Evolutionary conservation across 2,113 vertebrate genomes (phyloP), one percentile per base, ranked within the genome.

Genomic region (Cathartes aura): DNA sequence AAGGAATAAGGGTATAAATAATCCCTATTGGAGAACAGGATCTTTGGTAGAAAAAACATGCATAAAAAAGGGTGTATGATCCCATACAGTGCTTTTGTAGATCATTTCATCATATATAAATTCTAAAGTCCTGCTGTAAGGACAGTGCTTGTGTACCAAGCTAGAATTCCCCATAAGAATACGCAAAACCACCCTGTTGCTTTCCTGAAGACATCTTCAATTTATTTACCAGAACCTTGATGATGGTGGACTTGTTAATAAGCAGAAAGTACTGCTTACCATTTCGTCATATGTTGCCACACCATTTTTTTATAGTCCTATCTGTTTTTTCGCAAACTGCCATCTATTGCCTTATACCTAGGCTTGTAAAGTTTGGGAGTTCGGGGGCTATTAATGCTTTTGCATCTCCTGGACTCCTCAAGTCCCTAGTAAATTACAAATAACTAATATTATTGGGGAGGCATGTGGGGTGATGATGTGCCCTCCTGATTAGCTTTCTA

Each of bases 401-500:
- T 59, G 15, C 43, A 55, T 11, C 20, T 38, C 32, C 16, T 50
- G 11, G 9, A 47, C 5, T 55, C 18, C 22, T 63, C 15, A 56
- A 55, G n/a, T 50, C 43, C 26, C 52, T 24, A n/a, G 22, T 43
- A 71, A 70, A 90, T 58, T 72, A 38, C 5, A 74, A 50, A 72
- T 38, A 75, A 48, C 2, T 42, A 56, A 17, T 5, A 16, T 48
- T 78, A 60, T 20, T 67, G 47, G 63, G 24, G 11, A 85, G 4
- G 12, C 1, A 1, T 15, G 3, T 45, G 32, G 10, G 16, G 3
- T 26, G 22, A 58, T 52, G 2, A 19, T 0, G 0, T 36, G 12
- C 2, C 9, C 5, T 72, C 29, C 43, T 66, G 24, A 66, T 22
- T 38, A 78, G 4, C 4, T 74, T 91, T 89, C 22, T 76, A 85